Evolutionary conservation across 2,888 invertebrate species (phyloP), one percentile per base, ranked within the genome.

Genomic region (Zeuzera pyrina): DNA sequence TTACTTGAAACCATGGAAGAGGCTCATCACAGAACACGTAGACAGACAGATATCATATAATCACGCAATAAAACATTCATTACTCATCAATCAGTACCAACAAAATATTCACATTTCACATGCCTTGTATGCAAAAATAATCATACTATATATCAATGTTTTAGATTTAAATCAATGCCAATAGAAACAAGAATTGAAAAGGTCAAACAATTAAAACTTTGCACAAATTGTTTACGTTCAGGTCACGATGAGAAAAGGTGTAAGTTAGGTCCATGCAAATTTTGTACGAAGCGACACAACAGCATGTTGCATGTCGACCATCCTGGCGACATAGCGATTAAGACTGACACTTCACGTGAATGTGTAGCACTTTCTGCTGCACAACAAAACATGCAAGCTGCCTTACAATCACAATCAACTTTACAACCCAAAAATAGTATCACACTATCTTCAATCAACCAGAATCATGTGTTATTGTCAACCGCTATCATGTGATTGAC

Each of bases 141-240:
- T 19, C 34, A 37, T 29, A 34, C 37, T 13, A 15, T 37, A 11
- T 38, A 38, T 13, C 27, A 34, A n/a, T 38, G 38, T 30, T 27
- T 29, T 27, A 29, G 15, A 15, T 38, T 34, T 32, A 38, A 19
- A 16, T 26, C 15, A 27, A 12, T 15, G 32, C 15, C 19, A 30
- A 23, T 10, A 8, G 19, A 38, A 16, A 30, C 12, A 30, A 5
- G 29, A 32, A 12, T 32, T 38, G 4, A 16, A n/a, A n/a, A n/a
- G n/a, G n/a, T 38, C 3, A 33, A 35, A n/a, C 14, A 30, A 2
- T 29, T 28, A 6, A 22, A 28, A 3, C 11, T 35, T 7, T 38
- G 35, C 13, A 24, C 23, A 12, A 38, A 37, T 29, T 34, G 31
- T 31, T 14, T 34, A 27, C 31, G 34, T 15, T 13, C 29, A 3